phyloP scores from a whole-genome alignment of 2,797 vertebrate genomes.

The Sarcophilus harrisii region DNA sequence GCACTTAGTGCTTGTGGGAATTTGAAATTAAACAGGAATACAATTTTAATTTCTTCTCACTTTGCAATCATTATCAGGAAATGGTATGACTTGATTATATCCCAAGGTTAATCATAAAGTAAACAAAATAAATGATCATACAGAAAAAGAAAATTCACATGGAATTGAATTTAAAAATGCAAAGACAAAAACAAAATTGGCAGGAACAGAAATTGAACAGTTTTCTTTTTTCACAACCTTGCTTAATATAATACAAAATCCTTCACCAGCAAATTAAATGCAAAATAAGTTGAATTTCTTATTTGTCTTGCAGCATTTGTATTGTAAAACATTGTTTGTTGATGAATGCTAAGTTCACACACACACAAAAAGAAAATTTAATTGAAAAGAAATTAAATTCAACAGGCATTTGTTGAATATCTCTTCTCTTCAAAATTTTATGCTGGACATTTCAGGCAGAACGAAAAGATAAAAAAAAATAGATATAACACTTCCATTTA shows the following conservation, averaged over 20 bases:
- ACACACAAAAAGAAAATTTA: background rate
- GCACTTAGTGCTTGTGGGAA: slow-evolving; percentile 33
- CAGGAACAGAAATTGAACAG: background rate
- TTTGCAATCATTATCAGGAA: background rate
- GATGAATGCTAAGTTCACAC: background rate
- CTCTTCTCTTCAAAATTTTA: background rate
- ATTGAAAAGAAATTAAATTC: background rate
- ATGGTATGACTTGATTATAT: slow-evolving; percentile 16
- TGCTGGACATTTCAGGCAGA: background rate
- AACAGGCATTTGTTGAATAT: background rate
- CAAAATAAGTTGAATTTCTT: background rate
- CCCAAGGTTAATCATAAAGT: slow-evolving; percentile 41
- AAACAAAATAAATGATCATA: slow-evolving; percentile 62
- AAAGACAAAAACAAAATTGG: background rate
- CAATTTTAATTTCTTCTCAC: slow-evolving; percentile 58
- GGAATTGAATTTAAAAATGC: slow-evolving; percentile 22
- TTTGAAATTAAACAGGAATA: background rate
- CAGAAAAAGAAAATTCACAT: slow-evolving; percentile 56
- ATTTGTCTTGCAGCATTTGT: background rate
- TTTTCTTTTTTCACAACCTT: background rate
- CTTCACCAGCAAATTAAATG: background rate
- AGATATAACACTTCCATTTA: background rate
- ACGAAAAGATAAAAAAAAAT: background rate
- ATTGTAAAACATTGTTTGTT: background rate
- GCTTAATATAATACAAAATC: background rate